Conservation (phyloP, 2,888 invertebrate species). For the Chironomus riparius region DNA sequence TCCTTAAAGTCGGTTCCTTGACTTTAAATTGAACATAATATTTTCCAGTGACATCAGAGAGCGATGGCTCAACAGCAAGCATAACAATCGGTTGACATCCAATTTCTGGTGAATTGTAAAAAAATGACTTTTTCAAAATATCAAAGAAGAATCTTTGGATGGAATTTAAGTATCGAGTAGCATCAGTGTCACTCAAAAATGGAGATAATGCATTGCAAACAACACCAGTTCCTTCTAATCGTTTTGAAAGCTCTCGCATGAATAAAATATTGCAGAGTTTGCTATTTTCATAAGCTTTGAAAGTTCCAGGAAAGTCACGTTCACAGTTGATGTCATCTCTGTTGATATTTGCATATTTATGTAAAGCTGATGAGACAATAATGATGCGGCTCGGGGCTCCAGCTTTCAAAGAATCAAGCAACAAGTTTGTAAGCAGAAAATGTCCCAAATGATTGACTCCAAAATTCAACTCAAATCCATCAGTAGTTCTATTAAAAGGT, state of each 20-base stretch:
- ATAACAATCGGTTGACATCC: constrained; percentile 31
- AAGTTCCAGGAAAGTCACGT: constrained; percentile 53
- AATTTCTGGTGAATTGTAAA: constrained; percentile 29
- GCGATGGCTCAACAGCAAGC: constrained; percentile 29
- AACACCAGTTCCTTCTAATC: constrained; percentile 58
- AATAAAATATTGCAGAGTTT: constrained; percentile 72
- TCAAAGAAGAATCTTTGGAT: background rate
- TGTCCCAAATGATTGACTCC: constrained; percentile 77
- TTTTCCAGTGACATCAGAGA: constrained; percentile 29
- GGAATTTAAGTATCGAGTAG: constrained; percentile 51
- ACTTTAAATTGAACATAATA: constrained; percentile 29
- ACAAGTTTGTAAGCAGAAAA: constrained; percentile 65
- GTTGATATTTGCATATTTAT: constrained; percentile 54
- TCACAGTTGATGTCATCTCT: constrained; percentile 61
- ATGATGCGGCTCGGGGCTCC: constrained; percentile 61
- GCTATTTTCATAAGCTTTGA: constrained; percentile 64
- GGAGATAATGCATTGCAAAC: constrained; percentile 71
- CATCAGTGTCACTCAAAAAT: constrained; percentile 63
- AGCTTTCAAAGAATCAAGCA: constrained; percentile 59
- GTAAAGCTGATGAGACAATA: constrained; percentile 59
- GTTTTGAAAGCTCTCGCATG: constrained; percentile 56
- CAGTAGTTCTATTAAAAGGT: constrained; percentile 54
- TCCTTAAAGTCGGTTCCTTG: constrained; percentile 27
- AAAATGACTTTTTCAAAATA: constrained; percentile 37
- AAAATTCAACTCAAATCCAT: constrained; percentile 73